phyloP scores from a whole-genome alignment of 1,140 invertebrate genomes.

The Drosophila pachea region DNA sequence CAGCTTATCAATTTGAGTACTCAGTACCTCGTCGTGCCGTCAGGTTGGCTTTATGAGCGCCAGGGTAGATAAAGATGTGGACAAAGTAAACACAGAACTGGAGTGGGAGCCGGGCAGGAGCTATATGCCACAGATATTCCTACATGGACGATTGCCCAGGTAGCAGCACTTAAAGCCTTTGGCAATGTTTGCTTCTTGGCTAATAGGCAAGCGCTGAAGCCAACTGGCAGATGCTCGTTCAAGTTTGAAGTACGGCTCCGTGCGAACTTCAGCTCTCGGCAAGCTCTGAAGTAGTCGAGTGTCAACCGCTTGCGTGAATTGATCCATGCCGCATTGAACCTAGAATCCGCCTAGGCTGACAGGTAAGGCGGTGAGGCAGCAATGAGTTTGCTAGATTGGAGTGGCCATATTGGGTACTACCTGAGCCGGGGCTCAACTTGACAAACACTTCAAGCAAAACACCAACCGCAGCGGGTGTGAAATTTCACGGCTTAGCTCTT shows the following conservation, averaged over 20 bases:
- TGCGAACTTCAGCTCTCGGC: too few species aligned
- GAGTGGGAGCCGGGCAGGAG: neutral
- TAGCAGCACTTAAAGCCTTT: slow-evolving; percentile 18
- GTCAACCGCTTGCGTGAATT: too few species aligned
- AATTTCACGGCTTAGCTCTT: slow-evolving; percentile 60
- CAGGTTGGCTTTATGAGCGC: slow-evolving; percentile 48
- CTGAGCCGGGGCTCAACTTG: slow-evolving; percentile 23
- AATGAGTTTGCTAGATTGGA: slow-evolving; percentile 37
- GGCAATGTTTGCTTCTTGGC: slow-evolving; percentile 28
- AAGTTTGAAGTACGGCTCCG: too few species aligned
- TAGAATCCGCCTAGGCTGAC: too few species aligned
- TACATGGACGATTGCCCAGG: slow-evolving; percentile 3
- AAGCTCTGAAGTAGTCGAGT: too few species aligned
- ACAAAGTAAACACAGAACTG: slow-evolving; percentile 50
- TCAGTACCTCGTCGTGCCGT: slow-evolving; percentile 14
- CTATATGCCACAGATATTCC: neutral
- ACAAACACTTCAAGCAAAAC: slow-evolving; percentile 48
- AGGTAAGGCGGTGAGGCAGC: slow-evolving; percentile 4
- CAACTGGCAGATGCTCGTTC: neutral
- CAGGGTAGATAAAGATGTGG: slow-evolving; percentile 59
- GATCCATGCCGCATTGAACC: too few species aligned
- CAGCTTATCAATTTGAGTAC: slow-evolving; percentile 42
- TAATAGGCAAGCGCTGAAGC: slow-evolving; percentile 6
- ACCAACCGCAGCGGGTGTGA: slow-evolving; percentile 70
- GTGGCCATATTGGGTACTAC: slow-evolving; percentile 13